Base-by-base conservation (phyloP, 2,888 invertebrate genomes). In the Thereva nobilitata region DNA sequence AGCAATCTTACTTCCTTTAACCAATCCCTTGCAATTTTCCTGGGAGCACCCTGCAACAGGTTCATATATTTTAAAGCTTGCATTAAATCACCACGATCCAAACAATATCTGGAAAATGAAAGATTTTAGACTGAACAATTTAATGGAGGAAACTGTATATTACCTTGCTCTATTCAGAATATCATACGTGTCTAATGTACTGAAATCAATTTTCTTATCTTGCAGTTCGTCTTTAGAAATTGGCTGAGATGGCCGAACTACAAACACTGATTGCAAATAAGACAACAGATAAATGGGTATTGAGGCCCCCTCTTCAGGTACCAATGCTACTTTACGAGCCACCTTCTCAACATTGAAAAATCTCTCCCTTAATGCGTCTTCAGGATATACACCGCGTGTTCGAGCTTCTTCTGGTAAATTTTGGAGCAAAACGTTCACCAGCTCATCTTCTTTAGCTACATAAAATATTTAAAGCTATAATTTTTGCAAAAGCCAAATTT, bases 121-220 rank as follows among this genome's bases (percentile, higher is more conserved):
- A 42, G 9, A 2, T 23, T 23, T 1, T 2, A 2, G 23, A 23
- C 23, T 23, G 23, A 23, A 2, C 23, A 23, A 1, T 23, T 71
- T 63, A 80, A 74, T 70, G 79, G 6, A 1, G n/a, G 38, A 5
- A 41, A 10, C 5, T 7, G 9, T 9, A 8, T 49, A 5, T 76
- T 80, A 92, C 93, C 90, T 90, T 10, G 97, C 95, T 76, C 96
- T 87, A 73, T 93, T 89, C 47, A 98, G 85, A 73, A 98, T 89
- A 73, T 94, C 93, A 77, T 91, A 95, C 1, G 95, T 95, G 80
- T 90, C 90, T 75, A 95, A 82, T 74, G 86, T 83, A 35, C 85
- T 83, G 73, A 90, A 87, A 77, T 95, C 91, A 63, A 88, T 85
- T 4, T 87, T 86, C 72, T 87, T 84, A 77, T 93, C 88, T 55